These are phyloP conservation scores for Rhysida immarginata DNA, from an alignment of 1,140 invertebrate species.

Conservation along the genomic window DNA sequence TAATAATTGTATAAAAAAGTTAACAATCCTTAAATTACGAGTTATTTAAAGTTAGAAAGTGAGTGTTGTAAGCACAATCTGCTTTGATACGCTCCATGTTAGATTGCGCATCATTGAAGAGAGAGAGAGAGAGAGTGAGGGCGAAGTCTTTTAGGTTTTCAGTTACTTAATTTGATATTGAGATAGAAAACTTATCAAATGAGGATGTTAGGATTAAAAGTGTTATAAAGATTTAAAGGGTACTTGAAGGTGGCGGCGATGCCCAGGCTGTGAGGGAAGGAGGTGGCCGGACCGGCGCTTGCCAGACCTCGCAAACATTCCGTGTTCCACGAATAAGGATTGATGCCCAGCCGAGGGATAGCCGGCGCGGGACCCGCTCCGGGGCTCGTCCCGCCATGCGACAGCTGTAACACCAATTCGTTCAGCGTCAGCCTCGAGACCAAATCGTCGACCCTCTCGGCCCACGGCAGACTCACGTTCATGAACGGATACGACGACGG, in stretches of 20 bases:
- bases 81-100: too few species aligned
- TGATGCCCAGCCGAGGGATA: conserved; percentile 23
- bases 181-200: too few species aligned
- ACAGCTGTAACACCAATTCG: conserved; percentile 25
- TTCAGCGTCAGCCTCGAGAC: conserved; percentile 21
- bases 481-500: conserved; percentile 23
- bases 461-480: conserved; percentile 23
- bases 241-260: conserved; percentile 26
- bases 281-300: conserved; percentile 21
- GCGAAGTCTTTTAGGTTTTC: too few species aligned
- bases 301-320: conserved; percentile 24
- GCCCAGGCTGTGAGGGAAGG: conserved; percentile 26
- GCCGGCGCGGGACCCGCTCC: conserved; percentile 21
- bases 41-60: too few species aligned
- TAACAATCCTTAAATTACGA: too few species aligned
- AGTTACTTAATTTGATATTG: too few species aligned
- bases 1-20: too few species aligned
- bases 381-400: conserved; percentile 20
- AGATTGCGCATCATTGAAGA: too few species aligned
- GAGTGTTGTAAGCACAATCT: too few species aligned
- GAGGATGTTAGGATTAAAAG: too few species aligned
- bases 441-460: conserved; percentile 24
- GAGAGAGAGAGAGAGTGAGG: too few species aligned
- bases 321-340: conserved; percentile 24
- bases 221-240: too few species aligned